Evolutionary conservation across 2,888 invertebrate genomes (phyloP), one percentile per base, ranked within the genome.

Genomic region (Axea sp.): DNA sequence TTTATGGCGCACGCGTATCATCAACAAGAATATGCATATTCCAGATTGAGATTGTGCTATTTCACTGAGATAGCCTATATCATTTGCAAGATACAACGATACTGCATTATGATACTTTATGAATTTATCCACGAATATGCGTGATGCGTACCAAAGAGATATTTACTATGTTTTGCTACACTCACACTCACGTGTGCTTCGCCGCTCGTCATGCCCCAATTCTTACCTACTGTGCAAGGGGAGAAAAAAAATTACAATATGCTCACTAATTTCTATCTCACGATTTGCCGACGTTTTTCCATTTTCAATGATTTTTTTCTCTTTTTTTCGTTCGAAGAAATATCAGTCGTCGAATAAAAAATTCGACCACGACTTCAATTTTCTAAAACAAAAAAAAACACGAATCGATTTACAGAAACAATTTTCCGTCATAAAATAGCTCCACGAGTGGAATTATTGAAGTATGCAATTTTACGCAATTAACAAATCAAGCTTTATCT

Each of bases 161-260:
- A 51, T 59, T 68, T 60, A 31, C 59, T 47, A 60, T 65, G 51
- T 37, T 71, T 55, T 39, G 43, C 53, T 51, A 62, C 55, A 71
- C 71, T 67, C 71, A 57, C 60, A 64, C 68, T 65, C 37, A 49
- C 67, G 72, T 47, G 75, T 75, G 78, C 77, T 77, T 69, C 75
- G 77, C 73, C 78, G 78, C 77, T 77, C 77, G 80, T 77, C 77
- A 77, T 77, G 80, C 80, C 77, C 79, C 76, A 78, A 78, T 79
- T 78, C 78, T 77, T 76, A 75, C 69, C 73, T 68, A 64, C 64
- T 62, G 67, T 47, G 49, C 45, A 68, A 37, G 31, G 45, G 33
- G 14, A 11, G 33, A 28, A 24, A 28, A 57, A 74, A 73, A 71
- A 73, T 73, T 60, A 62, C 60, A 73, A 73, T 67, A 60, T 53